Evolutionary conservation across 1,140 invertebrate genomes (phyloP).

Genomic region (Lineus longissimus): DNA sequence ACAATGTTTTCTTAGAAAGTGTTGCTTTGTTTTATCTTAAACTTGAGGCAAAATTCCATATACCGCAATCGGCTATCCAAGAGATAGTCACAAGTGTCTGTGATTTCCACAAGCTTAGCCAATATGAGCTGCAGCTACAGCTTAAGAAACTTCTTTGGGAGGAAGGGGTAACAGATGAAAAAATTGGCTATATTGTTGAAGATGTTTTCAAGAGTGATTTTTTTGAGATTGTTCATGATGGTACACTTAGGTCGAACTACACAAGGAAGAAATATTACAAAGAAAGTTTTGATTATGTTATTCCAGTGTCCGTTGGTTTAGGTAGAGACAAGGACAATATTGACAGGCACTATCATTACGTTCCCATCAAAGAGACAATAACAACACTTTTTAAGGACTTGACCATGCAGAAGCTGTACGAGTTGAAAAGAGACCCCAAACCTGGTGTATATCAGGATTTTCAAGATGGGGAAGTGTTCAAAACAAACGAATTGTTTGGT

Average conservation of each 20-base stretch:
- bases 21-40: background rate
- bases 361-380: background rate
- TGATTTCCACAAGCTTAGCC: background rate
- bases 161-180: background rate
- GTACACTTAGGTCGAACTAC: background rate
- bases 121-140: background rate
- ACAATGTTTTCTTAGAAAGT: background rate
- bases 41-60: background rate
- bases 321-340: background rate
- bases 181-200: background rate
- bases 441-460: background rate
- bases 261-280: background rate
- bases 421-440: background rate
- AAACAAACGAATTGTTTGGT: background rate
- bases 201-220: background rate
- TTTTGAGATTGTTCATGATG: background rate
- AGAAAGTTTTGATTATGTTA: slow-evolving; percentile 2
- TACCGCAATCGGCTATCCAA: background rate
- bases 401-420: background rate
- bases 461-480: background rate
- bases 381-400: background rate
- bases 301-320: background rate
- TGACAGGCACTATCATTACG: background rate
- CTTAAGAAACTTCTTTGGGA: background rate
- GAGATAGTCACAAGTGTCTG: background rate